These are phyloP conservation scores for Calephelis perditalis DNA, from an alignment of 2,888 invertebrate genomes.

Conservation along the genomic window DNA sequence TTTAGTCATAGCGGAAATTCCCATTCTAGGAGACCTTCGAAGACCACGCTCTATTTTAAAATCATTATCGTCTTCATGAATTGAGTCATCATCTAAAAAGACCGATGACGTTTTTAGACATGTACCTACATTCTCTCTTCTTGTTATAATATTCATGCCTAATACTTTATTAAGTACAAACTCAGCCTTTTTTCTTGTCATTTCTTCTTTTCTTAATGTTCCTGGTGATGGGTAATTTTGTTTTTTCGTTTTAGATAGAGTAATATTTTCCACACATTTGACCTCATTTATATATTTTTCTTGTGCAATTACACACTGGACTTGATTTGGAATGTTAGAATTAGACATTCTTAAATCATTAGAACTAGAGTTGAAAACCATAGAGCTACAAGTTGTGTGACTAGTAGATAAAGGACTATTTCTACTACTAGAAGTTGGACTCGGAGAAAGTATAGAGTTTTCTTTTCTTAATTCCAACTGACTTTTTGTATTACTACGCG, in stretches of 20 bases:
- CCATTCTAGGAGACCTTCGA: conserved; percentile 66
- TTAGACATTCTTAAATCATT: conserved; percentile 70
- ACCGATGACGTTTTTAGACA: conserved; percentile 66
- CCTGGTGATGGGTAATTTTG: conserved; percentile 58
- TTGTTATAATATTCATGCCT: conserved; percentile 68
- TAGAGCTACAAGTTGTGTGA: conserved; percentile 73
- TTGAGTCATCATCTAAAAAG: conserved; percentile 64
- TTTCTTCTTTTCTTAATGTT: conserved; percentile 60
- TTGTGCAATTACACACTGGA: conserved; percentile 75
- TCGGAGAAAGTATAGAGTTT: conserved; percentile 60
- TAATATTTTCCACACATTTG: conserved; percentile 69
- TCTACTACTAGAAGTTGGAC: conserved; percentile 70
- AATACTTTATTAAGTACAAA: conserved; percentile 68
- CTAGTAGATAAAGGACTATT: conserved; percentile 73
- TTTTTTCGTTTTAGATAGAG: conserved; percentile 58
- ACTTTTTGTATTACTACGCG: conserved; percentile 56
- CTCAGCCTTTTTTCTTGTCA: conserved; percentile 70
- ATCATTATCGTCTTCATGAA: conserved; percentile 62
- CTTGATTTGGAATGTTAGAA: conserved; percentile 68
- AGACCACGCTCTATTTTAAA: conserved; percentile 65
- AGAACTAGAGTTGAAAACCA: conserved; percentile 74
- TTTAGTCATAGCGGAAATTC: conserved; percentile 66
- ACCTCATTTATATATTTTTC: conserved; percentile 72
- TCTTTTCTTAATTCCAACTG: conserved; percentile 66
- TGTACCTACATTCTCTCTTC: conserved; percentile 62